Percentiles rank a stretch among this genome's conserved stretches.
These are phyloP conservation scores for Callithrix jacchus DNA, from an alignment of 2,113 vertebrate species.

Conservation along the genomic window DNA sequence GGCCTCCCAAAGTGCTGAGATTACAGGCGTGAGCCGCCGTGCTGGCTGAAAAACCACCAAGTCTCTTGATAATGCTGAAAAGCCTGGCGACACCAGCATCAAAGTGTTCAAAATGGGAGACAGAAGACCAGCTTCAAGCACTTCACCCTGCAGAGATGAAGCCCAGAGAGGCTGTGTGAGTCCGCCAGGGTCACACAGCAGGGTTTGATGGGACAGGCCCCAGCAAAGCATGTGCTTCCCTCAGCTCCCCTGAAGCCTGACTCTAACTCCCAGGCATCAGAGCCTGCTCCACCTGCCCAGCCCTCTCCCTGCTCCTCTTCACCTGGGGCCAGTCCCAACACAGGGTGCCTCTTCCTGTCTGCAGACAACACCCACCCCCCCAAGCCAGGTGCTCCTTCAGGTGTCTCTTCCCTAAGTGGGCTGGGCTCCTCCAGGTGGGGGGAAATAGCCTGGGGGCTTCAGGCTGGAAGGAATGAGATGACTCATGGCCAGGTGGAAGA, in stretches of 20 bases:
- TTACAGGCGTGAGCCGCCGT: too few species aligned
- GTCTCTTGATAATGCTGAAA: not conserved
- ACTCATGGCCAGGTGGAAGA: constrained; percentile 47
- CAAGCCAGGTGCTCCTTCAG: constrained; percentile 1
- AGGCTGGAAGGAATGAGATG: not conserved
- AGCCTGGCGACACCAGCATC: not conserved
- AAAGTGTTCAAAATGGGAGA: not conserved
- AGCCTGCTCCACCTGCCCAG: not conserved
- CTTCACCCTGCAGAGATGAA: not conserved
- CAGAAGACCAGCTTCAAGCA: not conserved
- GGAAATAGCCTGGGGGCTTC: constrained; percentile 45
- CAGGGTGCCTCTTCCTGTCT: not conserved
- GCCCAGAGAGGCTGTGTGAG: not conserved
- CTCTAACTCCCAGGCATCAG: not conserved
- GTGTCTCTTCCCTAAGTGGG: constrained; percentile 62
- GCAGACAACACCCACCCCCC: not conserved
- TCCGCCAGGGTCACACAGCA: not conserved
- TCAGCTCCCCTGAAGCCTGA: not conserved
- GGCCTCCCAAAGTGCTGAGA: too few species aligned
- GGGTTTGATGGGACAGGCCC: accelerated
- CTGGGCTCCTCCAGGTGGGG: not conserved
- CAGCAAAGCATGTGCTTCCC: accelerated
- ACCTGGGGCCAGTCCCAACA: not conserved
- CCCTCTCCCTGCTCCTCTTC: too few species aligned
- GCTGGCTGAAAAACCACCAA: too few species aligned